phyloP scores from a whole-genome alignment of 2,888 invertebrate genomes.

The Perizoma flavofasciatum region DNA sequence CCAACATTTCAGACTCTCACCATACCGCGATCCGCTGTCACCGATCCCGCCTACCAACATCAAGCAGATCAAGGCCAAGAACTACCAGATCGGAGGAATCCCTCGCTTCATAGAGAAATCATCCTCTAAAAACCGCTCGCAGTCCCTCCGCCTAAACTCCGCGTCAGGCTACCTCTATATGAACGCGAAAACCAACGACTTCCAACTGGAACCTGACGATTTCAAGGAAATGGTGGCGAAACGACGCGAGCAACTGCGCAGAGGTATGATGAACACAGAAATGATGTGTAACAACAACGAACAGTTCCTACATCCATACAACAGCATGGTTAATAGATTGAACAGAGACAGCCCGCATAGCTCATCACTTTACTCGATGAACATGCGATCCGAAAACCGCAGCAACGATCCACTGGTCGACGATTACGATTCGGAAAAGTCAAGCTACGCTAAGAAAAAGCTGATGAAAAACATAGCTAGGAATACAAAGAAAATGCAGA shows the following conservation, averaged over 20 bases:
- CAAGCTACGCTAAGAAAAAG: constrained; percentile 76
- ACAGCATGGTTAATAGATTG: constrained; percentile 57
- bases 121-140: constrained; percentile 66
- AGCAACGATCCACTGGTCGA: constrained; percentile 77
- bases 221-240: constrained; percentile 76
- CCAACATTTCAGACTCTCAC: constrained; percentile 55
- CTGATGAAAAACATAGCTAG: constrained; percentile 76
- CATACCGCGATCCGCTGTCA: constrained; percentile 76
- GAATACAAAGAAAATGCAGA: constrained; percentile 67
- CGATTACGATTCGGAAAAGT: constrained; percentile 77
- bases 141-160: constrained; percentile 74
- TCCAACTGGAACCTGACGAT: constrained; percentile 76
- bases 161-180: constrained; percentile 79
- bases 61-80: constrained; percentile 66
- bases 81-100: constrained; percentile 61
- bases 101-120: constrained; percentile 77
- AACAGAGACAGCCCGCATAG: constrained; percentile 60
- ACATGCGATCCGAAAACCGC: constrained; percentile 65
- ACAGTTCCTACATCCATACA: constrained; percentile 60
- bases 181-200: constrained; percentile 78
- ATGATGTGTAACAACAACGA: constrained; percentile 65
- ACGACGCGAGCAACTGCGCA: constrained; percentile 69
- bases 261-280: constrained; percentile 72
- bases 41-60: constrained; percentile 73
- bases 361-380: constrained; percentile 73